A percentile compares a stretch with the other conserved stretches of the same genome.
Evolutionary conservation across 1,140 invertebrate species (phyloP).

Genomic region (Pemphigus obesinymphae): DNA sequence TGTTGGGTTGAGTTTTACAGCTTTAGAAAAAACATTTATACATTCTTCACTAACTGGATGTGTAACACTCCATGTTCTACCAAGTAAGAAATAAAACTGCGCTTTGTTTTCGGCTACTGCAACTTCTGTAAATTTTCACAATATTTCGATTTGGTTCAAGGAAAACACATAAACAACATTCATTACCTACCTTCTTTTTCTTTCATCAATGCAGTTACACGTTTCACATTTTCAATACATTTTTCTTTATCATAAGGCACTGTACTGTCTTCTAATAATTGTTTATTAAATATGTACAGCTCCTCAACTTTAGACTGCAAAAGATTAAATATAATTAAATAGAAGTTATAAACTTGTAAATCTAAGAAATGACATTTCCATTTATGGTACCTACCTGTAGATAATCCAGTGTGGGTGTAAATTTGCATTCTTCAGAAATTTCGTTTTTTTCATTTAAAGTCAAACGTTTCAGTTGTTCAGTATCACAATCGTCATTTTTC

Average conservation of each 20-base stretch:
- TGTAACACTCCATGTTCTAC: slow-evolving; percentile 71
- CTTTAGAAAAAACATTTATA: slow-evolving; percentile 70
- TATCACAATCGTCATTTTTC: not conserved
- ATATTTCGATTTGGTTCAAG: not conserved
- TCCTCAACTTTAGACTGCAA: not conserved
- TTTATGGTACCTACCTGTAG: slow-evolving; percentile 6
- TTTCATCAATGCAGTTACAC: not conserved
- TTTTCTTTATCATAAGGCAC: not conserved
- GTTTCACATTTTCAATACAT: not conserved
- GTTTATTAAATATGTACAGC: not conserved
- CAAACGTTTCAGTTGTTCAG: not conserved
- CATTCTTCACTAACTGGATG: slow-evolving; percentile 64
- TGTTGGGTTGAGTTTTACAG: slow-evolving; percentile 79
- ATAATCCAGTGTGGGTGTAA: slow-evolving; percentile 13
- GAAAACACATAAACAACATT: not conserved
- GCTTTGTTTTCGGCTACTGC: slow-evolving; percentile 58
- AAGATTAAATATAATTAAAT: not conserved
- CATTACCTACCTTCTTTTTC: slow-evolving; percentile 2
- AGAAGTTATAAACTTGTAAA: too few species aligned
- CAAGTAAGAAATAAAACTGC: slow-evolving; percentile 69
- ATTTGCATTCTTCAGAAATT: not conserved
- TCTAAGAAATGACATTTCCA: not conserved
- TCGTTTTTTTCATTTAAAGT: not conserved
- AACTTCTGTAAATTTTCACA: slow-evolving; percentile 34
- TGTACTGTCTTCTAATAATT: not conserved